phyloP scores from a whole-genome alignment of 2,888 invertebrate species.

The Cantharis rufa region DNA sequence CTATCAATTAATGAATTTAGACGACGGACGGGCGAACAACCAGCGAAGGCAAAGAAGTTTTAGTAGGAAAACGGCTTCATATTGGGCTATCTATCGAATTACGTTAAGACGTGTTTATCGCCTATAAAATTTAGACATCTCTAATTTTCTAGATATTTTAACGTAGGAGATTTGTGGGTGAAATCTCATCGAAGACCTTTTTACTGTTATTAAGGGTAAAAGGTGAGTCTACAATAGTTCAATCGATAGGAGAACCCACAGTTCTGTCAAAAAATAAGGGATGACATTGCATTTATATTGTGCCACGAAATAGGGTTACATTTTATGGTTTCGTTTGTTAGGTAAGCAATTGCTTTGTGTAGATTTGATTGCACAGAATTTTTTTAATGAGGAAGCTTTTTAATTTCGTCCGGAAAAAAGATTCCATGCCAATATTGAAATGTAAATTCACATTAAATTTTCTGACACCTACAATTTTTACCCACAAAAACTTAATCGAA shows the following conservation, averaged over 20 bases:
- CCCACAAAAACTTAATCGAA: neutral
- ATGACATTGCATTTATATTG: conserved; percentile 23
- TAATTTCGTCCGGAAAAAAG: neutral
- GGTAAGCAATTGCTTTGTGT: conserved; percentile 23
- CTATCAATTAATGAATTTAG: conserved; percentile 12
- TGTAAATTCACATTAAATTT: neutral
- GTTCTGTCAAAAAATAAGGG: conserved; percentile 23
- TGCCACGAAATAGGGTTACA: conserved; percentile 22
- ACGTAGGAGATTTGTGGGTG: neutral
- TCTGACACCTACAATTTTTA: neutral
- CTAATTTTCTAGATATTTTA: conserved; percentile 10
- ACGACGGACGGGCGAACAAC: neutral
- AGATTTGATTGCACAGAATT: conserved; percentile 13
- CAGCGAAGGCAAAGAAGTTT: neutral
- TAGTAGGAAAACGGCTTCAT: neutral
- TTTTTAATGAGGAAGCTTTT: neutral
- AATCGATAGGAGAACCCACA: conserved; percentile 14
- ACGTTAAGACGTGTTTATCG: conserved; percentile 9
- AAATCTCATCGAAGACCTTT: neutral
- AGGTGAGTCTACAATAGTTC: conserved; percentile 14
- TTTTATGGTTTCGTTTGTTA: conserved; percentile 25
- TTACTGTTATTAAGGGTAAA: conserved; percentile 8
- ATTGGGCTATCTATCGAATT: neutral
- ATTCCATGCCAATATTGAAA: neutral
- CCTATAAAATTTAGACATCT: conserved; percentile 8